phyloP scores from a whole-genome alignment of 2,888 invertebrate species.

The Acrocera orbiculus region DNA sequence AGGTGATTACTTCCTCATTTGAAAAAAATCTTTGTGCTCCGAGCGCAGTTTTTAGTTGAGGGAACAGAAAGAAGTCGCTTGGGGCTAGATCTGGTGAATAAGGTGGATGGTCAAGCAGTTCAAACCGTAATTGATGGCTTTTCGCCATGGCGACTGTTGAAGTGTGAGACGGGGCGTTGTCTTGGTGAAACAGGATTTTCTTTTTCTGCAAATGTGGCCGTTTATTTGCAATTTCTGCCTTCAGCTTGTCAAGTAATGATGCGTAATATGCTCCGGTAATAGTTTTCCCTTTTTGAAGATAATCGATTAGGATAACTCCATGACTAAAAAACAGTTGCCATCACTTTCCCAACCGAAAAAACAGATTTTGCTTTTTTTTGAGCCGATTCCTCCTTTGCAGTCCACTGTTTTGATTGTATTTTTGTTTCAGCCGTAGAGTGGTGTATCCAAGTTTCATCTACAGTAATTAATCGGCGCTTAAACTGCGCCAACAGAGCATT shows the following conservation, averaged over 20 bases:
- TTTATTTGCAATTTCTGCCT: not conserved
- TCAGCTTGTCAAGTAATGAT: not conserved
- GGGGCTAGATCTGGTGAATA: too few species aligned
- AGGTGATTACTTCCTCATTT: too few species aligned
- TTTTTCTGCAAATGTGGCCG: too few species aligned
- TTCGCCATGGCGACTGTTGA: too few species aligned
- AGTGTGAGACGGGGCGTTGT: too few species aligned
- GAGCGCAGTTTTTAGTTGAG: too few species aligned
- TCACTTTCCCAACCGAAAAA: not conserved
- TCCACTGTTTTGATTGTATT: not conserved
- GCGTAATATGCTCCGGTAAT: not conserved
- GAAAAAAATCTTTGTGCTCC: too few species aligned
- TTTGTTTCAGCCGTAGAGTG: not conserved
- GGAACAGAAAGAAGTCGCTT: too few species aligned
- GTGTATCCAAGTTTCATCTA: conserved; percentile 1
- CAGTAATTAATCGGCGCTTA: not conserved
- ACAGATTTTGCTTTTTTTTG: not conserved
- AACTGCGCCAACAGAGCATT: too few species aligned
- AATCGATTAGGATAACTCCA: not conserved
- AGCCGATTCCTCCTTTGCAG: not conserved
- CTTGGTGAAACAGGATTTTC: too few species aligned
- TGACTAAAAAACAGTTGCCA: not conserved
- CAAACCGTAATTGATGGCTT: too few species aligned
- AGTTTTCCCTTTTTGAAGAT: not conserved
- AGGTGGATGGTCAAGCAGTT: too few species aligned